phyloP scores from a whole-genome alignment of 2,888 invertebrate species.

The Eurytoma californica region DNA sequence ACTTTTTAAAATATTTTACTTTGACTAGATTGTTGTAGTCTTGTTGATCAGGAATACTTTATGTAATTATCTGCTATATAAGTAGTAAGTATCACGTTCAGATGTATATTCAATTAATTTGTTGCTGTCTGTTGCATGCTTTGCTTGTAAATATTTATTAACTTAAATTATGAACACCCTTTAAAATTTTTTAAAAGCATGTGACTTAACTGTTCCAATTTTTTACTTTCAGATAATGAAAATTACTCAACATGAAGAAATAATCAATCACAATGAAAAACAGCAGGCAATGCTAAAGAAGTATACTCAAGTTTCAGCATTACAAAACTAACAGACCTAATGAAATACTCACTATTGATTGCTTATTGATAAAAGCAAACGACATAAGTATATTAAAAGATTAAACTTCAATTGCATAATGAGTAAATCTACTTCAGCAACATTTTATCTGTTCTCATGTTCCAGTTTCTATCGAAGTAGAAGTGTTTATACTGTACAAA shows the following conservation, averaged over 20 bases:
- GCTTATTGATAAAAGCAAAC: too few relatives aligned
- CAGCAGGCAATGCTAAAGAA: too few relatives aligned
- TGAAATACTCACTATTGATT: too few relatives aligned
- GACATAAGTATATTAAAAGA: too few relatives aligned
- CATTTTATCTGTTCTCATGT: too few relatives aligned
- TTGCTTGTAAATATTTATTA: constrained; percentile 3
- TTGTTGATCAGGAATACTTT: not conserved
- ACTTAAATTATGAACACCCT: not conserved
- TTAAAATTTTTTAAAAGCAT: not conserved
- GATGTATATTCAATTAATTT: not conserved
- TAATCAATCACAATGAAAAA: constrained; percentile 15
- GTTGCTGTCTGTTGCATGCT: constrained; percentile 19
- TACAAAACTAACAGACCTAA: too few relatives aligned
- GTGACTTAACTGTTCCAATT: not conserved
- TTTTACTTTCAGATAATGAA: constrained; percentile 38
- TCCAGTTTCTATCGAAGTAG: too few relatives aligned
- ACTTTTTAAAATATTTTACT: not conserved
- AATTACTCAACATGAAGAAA: constrained; percentile 8
- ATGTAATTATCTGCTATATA: not conserved
- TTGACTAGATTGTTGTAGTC: not conserved
- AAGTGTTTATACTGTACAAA: too few relatives aligned
- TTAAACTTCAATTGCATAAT: too few relatives aligned
- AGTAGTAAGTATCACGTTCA: constrained; percentile 28
- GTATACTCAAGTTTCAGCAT: too few relatives aligned
- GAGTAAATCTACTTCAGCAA: too few relatives aligned